Base-by-base conservation (phyloP, 1,140 invertebrate genomes). In the Augochlora pura region DNA sequence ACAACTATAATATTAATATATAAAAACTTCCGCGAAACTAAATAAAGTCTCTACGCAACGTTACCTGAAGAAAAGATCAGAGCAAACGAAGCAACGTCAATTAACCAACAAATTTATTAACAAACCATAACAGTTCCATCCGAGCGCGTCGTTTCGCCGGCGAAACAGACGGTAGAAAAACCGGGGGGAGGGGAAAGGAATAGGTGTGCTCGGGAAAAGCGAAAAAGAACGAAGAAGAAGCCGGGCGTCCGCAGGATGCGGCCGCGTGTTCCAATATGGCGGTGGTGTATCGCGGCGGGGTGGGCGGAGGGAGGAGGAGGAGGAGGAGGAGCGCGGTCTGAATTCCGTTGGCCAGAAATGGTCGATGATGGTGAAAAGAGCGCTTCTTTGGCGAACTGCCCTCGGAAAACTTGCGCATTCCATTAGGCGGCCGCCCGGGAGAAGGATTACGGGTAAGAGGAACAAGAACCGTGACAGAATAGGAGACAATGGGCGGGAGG, bases 331-430 rank as follows among this genome's bases (percentile, higher is more conserved):
- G 54, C 42, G 8, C 25, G 66, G 25, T 67, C 59, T 67, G 74
- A 77, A 81, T 81, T 49, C 79, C 74, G 18, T 49, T 57, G 1
- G 49, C 79, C 79, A 77, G 46, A 77, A 77, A 81, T 69, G 79
- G 74, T 27, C n/a, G 16, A 57, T n/a, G 54, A 8, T 21, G 39
- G 25, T 46, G 77, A 46, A 72, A 72, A 72, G 46, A 59, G 73
- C 66, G 42, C n/a, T 64, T 39, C 57, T 84, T 74, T 63, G 74
- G 74, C 62, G 39, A 68, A 71, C n/a, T 49, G 1, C 38, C 27
- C 32, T 21, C 62, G 62, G 54, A 73, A 82, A 85, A 81, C 74
- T 79, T 60, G 25, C 59, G 83, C 79, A 64, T 86, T 75, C 70
- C 75, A 75, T 67, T 81, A 72, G 23, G 27, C 68, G 10, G 39